Conservation (phyloP, 2,888 invertebrate species). For the Schrankia costaestrigalis region DNA sequence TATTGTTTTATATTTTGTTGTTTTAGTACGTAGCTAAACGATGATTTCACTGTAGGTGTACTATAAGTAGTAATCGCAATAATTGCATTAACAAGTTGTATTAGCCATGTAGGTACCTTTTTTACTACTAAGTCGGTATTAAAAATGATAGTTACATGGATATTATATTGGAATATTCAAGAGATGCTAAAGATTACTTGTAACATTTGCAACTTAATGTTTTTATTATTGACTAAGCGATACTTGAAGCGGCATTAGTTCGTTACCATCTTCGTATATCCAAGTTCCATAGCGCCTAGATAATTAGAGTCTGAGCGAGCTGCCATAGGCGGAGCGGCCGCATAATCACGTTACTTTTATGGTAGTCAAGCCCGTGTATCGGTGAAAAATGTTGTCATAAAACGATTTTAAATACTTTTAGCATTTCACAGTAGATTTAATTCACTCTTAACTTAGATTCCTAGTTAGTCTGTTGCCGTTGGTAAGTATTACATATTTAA, state of each 20-base stretch:
- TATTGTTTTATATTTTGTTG: too few species aligned
- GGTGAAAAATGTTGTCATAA: constrained; percentile 75
- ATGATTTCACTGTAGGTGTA: too few species aligned
- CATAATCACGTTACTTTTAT: constrained; percentile 67
- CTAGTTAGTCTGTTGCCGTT: constrained; percentile 32
- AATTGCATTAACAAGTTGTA: too few species aligned
- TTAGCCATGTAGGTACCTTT: too few species aligned
- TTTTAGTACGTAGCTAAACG: too few species aligned
- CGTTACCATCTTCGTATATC: constrained; percentile 54
- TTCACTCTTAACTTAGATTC: constrained; percentile 29
- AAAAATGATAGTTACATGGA: too few species aligned
- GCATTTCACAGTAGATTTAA: constrained; percentile 44
- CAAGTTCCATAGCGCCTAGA: constrained; percentile 58
- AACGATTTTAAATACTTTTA: constrained; percentile 63
- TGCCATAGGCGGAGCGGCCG: constrained; percentile 67
- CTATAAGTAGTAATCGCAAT: too few species aligned
- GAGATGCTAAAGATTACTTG: constrained; percentile 7
- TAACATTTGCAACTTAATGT: constrained; percentile 26
- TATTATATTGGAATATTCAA: constrained; percentile 11
- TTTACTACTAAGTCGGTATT: too few species aligned
- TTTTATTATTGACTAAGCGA: constrained; percentile 22
- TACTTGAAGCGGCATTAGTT: constrained; percentile 23
- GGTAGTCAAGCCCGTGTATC: constrained; percentile 60
- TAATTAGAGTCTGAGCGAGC: constrained; percentile 65
- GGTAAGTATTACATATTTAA: constrained; percentile 19